Conservation (phyloP, 1,140 invertebrate genomes). For the Meloidogyne exigua region DNA sequence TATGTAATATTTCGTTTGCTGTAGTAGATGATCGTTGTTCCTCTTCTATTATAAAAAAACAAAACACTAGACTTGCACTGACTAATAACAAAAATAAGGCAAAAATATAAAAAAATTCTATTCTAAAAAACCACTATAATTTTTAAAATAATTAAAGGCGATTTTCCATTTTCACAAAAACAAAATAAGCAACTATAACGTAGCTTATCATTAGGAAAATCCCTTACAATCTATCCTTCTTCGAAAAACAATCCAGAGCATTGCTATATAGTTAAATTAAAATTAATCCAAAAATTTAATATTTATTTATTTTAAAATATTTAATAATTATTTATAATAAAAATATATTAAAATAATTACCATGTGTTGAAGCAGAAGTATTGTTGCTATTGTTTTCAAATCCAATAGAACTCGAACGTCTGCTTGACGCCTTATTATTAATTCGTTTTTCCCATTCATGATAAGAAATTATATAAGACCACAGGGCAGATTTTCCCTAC, state of each 20-base stretch:
- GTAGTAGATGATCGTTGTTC: not conserved
- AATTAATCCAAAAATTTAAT: not conserved
- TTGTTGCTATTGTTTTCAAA: not conserved
- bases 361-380: not conserved
- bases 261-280: not conserved
- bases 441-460: conserved; percentile 56
- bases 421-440: conserved; percentile 5
- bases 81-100: not conserved
- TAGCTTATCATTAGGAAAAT: conserved; percentile 33
- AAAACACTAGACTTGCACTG: conserved; percentile 44
- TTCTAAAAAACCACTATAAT: not conserved
- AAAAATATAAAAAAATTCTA: not conserved
- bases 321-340: too few relatives aligned
- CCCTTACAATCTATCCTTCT: conserved; percentile 58
- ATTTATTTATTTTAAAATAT: too few relatives aligned
- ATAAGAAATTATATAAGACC: conserved; percentile 52
- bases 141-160: not conserved
- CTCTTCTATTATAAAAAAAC: conserved; percentile 20
- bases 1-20: not conserved
- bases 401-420: conserved; percentile 12
- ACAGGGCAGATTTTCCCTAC: conserved; percentile 62
- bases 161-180: conserved; percentile 11
- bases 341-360: not conserved
- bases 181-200: conserved; percentile 13
- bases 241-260: conserved; percentile 57